Evolutionary conservation across 1,140 invertebrate species (phyloP).

Genomic region (Nixonia krombeini): DNA sequence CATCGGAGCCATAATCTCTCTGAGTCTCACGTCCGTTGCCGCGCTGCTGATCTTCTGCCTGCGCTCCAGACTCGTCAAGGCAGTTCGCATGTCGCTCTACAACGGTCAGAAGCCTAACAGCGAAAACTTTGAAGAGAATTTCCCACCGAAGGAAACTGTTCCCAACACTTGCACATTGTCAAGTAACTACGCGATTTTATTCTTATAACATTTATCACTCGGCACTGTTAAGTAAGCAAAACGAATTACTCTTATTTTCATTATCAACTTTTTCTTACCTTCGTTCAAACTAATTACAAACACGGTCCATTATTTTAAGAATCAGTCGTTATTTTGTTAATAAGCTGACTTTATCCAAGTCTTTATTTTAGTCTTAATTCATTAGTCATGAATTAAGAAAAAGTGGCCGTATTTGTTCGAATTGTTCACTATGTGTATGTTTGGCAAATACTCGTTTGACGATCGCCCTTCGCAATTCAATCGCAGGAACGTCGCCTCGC

Average conservation of each 20-base stretch:
- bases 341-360: too few relatives aligned
- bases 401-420: too few relatives aligned
- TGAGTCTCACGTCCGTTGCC: constrained; percentile 61
- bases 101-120: constrained; percentile 49
- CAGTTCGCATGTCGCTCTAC: constrained; percentile 61
- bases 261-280: constrained; percentile 1
- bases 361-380: too few relatives aligned
- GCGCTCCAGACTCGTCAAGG: constrained; percentile 62
- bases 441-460: too few relatives aligned
- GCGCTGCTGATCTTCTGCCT: constrained; percentile 64
- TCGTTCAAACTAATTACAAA: too few relatives aligned
- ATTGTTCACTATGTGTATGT: too few relatives aligned
- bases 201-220: constrained; percentile 1
- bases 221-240: too few relatives aligned
- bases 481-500: constrained; percentile 51
- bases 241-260: too few relatives aligned
- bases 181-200: constrained; percentile 6
- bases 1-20: constrained; percentile 63
- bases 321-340: too few relatives aligned
- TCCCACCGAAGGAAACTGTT: constrained; percentile 19
- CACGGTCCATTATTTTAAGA: too few relatives aligned
- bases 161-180: constrained; percentile 16
- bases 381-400: too few relatives aligned
- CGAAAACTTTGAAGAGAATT: constrained; percentile 19
- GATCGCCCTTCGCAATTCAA: background rate